Evolutionary conservation across 2,113 vertebrate genomes (phyloP).

Genomic region (Polyodon spathula): DNA sequence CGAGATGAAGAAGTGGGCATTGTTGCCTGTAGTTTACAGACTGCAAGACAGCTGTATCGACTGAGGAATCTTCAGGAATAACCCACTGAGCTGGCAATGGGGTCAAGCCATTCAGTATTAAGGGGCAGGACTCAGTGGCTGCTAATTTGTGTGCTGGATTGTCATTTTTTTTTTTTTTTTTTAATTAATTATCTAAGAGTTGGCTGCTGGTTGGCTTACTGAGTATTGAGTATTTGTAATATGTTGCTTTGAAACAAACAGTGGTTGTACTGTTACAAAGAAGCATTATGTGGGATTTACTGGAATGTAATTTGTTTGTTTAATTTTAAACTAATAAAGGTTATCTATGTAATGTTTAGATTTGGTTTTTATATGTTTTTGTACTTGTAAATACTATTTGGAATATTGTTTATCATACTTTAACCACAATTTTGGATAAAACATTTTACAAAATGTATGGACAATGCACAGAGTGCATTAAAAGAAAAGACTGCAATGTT

Average conservation of each 20-base stretch:
- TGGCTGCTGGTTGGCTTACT: slow-evolving; percentile 84
- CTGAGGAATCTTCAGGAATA: not conserved
- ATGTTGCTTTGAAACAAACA: slow-evolving; percentile 31
- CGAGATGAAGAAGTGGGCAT: too few relatives aligned
- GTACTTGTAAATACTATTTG: slow-evolving; percentile 20
- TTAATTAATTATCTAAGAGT: slow-evolving; percentile 46
- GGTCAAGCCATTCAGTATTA: slow-evolving; percentile 4
- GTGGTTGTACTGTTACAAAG: slow-evolving; percentile 25
- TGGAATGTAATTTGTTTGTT: slow-evolving; percentile 27
- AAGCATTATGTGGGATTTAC: slow-evolving; percentile 25
- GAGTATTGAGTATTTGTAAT: slow-evolving; percentile 24
- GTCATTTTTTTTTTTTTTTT: slow-evolving; percentile 26
- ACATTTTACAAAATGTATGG: slow-evolving; percentile 17
- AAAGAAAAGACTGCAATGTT: slow-evolving; percentile 10
- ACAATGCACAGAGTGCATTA: slow-evolving; percentile 40
- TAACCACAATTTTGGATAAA: slow-evolving; percentile 20
- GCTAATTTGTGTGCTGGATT: slow-evolving; percentile 3
- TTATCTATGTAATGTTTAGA: slow-evolving; percentile 27
- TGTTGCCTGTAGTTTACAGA: too few relatives aligned
- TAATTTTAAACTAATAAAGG: too few relatives aligned
- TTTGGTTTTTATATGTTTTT: slow-evolving; percentile 22
- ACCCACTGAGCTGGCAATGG: not conserved
- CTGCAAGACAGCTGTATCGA: not conserved
- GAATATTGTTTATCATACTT: slow-evolving; percentile 19
- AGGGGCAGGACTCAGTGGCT: not conserved